These are phyloP conservation scores for Subacronicta megacephala DNA, from an alignment of 2,888 invertebrate genomes.

Conservation along the genomic window DNA sequence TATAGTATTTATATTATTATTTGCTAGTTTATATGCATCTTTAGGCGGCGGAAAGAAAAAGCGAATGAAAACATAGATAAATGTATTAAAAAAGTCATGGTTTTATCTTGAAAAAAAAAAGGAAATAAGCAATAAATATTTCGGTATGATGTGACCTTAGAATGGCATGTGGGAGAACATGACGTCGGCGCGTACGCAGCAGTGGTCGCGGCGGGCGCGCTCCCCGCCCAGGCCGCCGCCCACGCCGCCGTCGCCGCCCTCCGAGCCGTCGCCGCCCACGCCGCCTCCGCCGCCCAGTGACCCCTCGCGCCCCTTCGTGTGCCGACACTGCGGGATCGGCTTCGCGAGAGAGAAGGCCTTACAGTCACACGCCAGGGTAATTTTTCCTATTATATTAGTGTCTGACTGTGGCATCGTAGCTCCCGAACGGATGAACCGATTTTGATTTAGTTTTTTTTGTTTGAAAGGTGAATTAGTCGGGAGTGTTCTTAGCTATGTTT, in stretches of 20 bases:
- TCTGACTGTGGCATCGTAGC: no score
- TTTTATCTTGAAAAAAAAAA: no score
- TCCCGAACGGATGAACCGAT: no score
- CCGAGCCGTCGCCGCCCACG: constrained; percentile 73
- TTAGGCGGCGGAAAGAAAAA: no score
- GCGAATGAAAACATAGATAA: no score
- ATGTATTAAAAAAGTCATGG: no score
- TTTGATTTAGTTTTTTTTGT: no score
- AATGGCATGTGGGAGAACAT: constrained; percentile 85
- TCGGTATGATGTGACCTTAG: constrained; percentile 51
- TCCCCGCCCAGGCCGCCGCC: constrained; percentile 69
- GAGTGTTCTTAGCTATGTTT: no score
- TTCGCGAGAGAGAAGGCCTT: constrained; percentile 95
- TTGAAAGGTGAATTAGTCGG: no score
- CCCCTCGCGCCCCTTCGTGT: constrained; percentile 94
- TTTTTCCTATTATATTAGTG: constrained; percentile 16
- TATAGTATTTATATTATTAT: no score
- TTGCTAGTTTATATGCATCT: no score
- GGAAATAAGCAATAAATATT: no score
- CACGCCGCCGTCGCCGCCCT: constrained; percentile 63
- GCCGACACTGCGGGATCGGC: constrained; percentile 91
- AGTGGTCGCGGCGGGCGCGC: constrained; percentile 80
- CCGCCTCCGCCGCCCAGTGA: constrained; percentile 85
- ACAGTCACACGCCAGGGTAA: constrained; percentile 92
- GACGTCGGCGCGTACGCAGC: constrained; percentile 87